Base-by-base conservation (phyloP, 1,140 invertebrate genomes). In the Dryas iulia region DNA sequence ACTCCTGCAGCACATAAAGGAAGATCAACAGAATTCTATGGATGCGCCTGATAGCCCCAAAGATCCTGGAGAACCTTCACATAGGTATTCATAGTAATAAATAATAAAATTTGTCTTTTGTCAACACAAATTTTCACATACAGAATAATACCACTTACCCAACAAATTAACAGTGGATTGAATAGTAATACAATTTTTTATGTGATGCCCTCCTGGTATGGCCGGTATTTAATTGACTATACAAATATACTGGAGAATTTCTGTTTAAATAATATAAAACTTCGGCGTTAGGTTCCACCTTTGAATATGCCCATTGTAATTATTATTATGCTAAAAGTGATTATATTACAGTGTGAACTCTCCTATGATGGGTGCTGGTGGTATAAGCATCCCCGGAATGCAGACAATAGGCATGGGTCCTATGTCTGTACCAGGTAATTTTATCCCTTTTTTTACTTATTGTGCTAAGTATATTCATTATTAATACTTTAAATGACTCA, bases 1-100 rank as follows among this genome's bases (percentile, higher is more conserved):
- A 87, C 86, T 98, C 23, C 90, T 98, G 18, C 97, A 98, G 82
- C 95, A 98, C 73, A 98, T 98, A 63, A 98, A 98, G 86, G 96
- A 97, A 78, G 96, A 96, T 57, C 97, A 98, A 79, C 96, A 97
- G 74, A 97, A 97, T 78, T 96, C 95, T 18, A 96, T 97, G 94
- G 96, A 97, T 75, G 95, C 96, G 1, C 96, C 96, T 0, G 96
- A 97, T 73, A 97, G 96, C 73, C 96, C 96, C 0, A 97, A 97
- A 84, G 96, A 97, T 66, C 89, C 89, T 1, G 87, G 86, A 4
- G 89, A 91, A 73, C 69, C 87, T 2, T 82, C 85, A 0, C 87
- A 91, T 26, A 87, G 87, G 89, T 89, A 76, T 25, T 12, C 0
- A 56, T n/a, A n/a, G n/a, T n/a, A n/a, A n/a, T n/a, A n/a, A n/a